phyloP scores from a whole-genome alignment of 2,888 invertebrate genomes.

The Linyphia triangularis region DNA sequence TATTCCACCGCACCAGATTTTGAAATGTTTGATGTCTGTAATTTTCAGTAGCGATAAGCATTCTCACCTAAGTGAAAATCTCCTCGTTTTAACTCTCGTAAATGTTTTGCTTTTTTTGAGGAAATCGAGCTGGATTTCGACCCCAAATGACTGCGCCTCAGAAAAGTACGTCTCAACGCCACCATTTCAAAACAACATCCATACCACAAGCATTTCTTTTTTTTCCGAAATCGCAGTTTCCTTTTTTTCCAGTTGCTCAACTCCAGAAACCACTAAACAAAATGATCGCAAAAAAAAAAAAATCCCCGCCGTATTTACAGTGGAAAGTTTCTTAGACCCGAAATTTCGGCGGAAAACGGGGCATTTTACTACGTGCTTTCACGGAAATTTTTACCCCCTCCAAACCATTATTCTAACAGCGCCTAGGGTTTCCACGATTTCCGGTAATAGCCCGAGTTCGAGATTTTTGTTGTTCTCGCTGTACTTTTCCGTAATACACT shows the following conservation, averaged over 20 bases:
- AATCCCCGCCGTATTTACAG: conserved; percentile 28
- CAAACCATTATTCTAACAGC: conserved; percentile 52
- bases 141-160: background rate
- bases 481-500: background rate
- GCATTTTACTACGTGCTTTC: conserved; percentile 46
- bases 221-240: background rate
- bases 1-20: no score
- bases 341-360: conserved; percentile 30
- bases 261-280: background rate
- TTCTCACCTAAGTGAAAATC: no score
- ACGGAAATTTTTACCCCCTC: conserved; percentile 26
- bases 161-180: background rate
- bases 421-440: conserved; percentile 61
- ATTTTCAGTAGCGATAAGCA: no score
- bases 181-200: background rate
- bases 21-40: no score
- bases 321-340: conserved; percentile 13
- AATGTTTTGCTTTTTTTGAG: no score
- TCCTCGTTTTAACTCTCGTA: no score
- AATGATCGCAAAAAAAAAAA: conserved; percentile 2
- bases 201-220: background rate
- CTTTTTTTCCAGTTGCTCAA: no score
- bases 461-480: background rate
- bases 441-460: conserved; percentile 29
- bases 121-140: no score